These are phyloP conservation scores for rabbit (Oryctolagus cuniculus) DNA, from an alignment of 2,113 vertebrate genomes.

Conservation along the genomic window DNA sequence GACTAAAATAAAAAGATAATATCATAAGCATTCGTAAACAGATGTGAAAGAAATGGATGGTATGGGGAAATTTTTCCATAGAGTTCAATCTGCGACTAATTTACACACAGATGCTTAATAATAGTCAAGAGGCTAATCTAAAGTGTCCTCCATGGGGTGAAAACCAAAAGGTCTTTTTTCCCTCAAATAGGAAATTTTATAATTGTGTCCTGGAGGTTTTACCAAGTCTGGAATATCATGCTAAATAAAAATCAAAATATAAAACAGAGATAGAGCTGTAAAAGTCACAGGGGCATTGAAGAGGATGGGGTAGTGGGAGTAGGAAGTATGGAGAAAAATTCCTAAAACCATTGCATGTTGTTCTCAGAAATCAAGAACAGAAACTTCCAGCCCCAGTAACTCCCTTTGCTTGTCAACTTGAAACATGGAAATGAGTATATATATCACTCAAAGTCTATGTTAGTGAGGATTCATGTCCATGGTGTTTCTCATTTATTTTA, in stretches of 20 bases:
- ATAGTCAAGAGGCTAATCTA: background rate
- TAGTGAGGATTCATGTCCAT: background rate
- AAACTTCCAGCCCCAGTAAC: background rate
- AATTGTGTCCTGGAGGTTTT: background rate
- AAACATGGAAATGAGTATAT: background rate
- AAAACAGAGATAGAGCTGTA: background rate
- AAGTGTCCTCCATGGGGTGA: background rate
- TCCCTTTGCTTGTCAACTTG: background rate
- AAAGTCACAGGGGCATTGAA: background rate
- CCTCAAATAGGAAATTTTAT: background rate
- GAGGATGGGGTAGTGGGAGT: background rate
- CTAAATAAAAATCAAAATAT: constrained; percentile 31
- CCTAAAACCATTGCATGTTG: background rate
- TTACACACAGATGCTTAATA: background rate
- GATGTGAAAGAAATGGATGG: background rate
- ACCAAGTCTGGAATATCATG: background rate
- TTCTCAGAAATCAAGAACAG: background rate
- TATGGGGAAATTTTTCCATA: background rate
- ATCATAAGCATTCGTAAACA: background rate
- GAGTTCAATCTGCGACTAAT: background rate
- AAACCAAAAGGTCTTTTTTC: background rate
- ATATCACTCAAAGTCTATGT: background rate
- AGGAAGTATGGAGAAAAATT: background rate
- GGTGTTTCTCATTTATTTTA: constrained; percentile 67
- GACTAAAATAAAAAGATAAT: background rate